Conservation (phyloP, 2,797 vertebrate species). For the Hydrolagus colliei region DNA sequence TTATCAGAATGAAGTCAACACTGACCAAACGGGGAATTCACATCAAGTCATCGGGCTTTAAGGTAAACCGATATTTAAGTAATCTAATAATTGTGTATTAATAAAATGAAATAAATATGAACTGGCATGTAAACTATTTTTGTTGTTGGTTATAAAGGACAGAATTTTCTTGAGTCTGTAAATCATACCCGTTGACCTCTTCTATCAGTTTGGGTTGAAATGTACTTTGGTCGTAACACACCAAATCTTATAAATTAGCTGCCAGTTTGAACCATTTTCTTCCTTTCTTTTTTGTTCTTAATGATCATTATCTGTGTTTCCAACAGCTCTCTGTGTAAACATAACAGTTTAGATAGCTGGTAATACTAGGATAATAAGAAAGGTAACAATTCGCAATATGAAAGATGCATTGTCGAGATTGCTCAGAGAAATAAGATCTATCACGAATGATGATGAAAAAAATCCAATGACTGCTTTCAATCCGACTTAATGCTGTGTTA, state of each 20-base stretch:
- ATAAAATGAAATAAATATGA: neutral
- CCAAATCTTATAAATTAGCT: neutral
- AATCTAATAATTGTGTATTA: neutral
- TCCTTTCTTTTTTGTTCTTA: constrained; percentile 8
- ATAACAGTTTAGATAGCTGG: neutral
- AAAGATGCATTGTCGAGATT: too few relatives aligned
- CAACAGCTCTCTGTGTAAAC: neutral
- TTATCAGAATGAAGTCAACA: constrained; percentile 97
- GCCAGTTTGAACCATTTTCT: neutral
- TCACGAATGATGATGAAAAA: too few relatives aligned
- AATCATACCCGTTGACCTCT: neutral
- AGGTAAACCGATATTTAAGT: constrained; percentile 57
- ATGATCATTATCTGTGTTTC: neutral
- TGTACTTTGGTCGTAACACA: neutral
- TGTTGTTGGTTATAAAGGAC: neutral
- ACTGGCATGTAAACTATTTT: neutral
- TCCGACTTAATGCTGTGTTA: too few relatives aligned
- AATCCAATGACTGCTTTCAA: too few relatives aligned
- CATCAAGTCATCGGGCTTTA: constrained; percentile 98
- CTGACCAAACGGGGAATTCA: constrained; percentile 96
- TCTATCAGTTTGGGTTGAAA: neutral
- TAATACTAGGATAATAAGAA: too few relatives aligned
- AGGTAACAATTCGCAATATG: too few relatives aligned
- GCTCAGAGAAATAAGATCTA: too few relatives aligned
- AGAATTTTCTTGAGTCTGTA: constrained; percentile 5